Percentiles rank a stretch among this genome's conserved stretches.
These are phyloP conservation scores for Lacanobia oleracea DNA, from an alignment of 2,888 invertebrate species.

Conservation along the genomic window DNA sequence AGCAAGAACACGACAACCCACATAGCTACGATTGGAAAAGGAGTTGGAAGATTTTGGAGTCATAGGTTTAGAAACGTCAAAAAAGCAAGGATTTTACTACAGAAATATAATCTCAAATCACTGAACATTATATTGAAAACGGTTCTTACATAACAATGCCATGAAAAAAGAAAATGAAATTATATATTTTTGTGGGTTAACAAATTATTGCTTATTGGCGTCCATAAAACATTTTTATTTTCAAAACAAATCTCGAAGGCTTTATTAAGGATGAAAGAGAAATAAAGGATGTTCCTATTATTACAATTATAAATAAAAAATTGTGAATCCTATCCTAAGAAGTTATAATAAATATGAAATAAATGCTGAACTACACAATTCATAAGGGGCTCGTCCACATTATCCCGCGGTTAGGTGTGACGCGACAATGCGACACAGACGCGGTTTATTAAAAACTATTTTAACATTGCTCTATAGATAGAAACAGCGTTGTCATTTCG, in stretches of 20 bases:
- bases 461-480: background rate
- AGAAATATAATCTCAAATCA: too few relatives aligned
- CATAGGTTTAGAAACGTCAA: too few relatives aligned
- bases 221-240: background rate
- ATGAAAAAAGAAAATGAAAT: too few relatives aligned
- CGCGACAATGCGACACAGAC: background rate
- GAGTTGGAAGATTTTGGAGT: too few relatives aligned
- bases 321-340: slow-evolving; percentile 34
- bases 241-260: slow-evolving; percentile 4
- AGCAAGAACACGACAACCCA: too few relatives aligned
- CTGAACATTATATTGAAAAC: too few relatives aligned
- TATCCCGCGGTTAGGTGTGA: background rate
- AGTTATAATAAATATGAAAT: slow-evolving; percentile 28
- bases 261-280: background rate
- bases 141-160: too few relatives aligned
- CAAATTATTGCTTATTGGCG: too few relatives aligned
- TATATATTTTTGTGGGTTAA: too few relatives aligned
- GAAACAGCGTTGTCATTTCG: too few relatives aligned
- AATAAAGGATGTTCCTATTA: background rate
- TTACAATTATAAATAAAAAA: slow-evolving; percentile 18
- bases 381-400: background rate
- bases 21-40: too few relatives aligned
- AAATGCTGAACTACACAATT: slow-evolving; percentile 52
- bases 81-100: too few relatives aligned
- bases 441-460: background rate